Percentiles rank a stretch among this genome's conserved stretches.
phyloP scores from a whole-genome alignment of 2,113 vertebrate species.

The Sinocyclocheilus maitianheensis region DNA sequence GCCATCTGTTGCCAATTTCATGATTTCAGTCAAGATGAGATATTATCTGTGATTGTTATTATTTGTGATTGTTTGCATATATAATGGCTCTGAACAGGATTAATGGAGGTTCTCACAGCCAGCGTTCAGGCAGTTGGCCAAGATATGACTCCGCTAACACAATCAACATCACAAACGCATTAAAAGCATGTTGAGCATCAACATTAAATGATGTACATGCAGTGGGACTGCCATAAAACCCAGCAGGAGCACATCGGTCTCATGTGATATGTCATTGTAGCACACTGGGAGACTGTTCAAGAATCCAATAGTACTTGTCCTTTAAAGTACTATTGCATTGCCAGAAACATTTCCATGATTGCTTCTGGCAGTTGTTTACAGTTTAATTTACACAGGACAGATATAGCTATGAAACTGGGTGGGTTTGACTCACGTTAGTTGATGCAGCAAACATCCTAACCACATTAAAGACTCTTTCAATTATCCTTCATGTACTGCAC shows the following conservation, averaged over 20 bases:
- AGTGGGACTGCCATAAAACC: background rate
- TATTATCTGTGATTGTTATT: slow-evolving; percentile 1
- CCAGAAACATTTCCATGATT: background rate
- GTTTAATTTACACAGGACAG: background rate
- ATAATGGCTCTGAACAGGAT: slow-evolving; percentile 5
- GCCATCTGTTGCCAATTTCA: background rate
- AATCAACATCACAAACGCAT: slow-evolving; percentile 2
- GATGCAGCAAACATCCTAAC: slow-evolving; percentile 4
- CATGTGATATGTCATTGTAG: background rate
- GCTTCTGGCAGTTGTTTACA: background rate
- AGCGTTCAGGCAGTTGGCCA: background rate
- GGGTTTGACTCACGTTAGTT: background rate
- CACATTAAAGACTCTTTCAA: slow-evolving; percentile 4
- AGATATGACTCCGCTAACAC: background rate
- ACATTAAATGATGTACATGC: background rate
- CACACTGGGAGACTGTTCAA: background rate
- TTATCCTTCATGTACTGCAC: background rate
- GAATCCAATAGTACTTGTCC: background rate
- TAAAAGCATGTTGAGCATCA: slow-evolving; percentile 1
- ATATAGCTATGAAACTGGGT: background rate
- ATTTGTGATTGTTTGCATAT: background rate
- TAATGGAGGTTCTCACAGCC: slow-evolving; percentile 12
- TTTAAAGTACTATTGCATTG: background rate
- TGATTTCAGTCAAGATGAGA: background rate
- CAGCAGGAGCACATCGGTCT: background rate